Base-by-base conservation (phyloP, 2,888 invertebrate genomes). In the Pachliopta kotzebuea region DNA sequence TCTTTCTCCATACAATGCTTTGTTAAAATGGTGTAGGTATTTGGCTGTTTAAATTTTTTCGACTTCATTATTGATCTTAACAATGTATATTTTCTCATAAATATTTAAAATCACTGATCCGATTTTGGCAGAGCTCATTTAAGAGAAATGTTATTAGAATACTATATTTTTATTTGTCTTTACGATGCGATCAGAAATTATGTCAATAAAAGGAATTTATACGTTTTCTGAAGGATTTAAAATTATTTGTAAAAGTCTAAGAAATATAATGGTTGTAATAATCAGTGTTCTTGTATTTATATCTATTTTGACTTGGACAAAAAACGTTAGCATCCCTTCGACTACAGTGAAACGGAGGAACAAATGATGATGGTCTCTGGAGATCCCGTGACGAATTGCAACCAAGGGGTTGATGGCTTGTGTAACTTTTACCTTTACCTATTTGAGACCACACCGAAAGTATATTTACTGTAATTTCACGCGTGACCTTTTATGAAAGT, bases 381-480 rank as follows among this genome's bases (percentile, higher is more conserved):
- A 81, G 84, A 83, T 80, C 74, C 83, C 90, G 83, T 87, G 79
- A 77, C 86, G 83, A 90, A 90, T 90, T 80, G 74, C 66, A 74
- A 75, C 74, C 62, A 78, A 76, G 79, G 89, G 90, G 90, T 88
- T 85, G 88, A 87, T 85, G 82, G 80, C 77, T 85, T 83, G 84
- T 86, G 86, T 86, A 85, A 89, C 86, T 81, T 84, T 83, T 78
- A 82, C 79, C 80, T 74, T 83, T 86, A n/a, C n/a, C n/a, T 87
- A 80, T 85, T 84, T 21, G 73, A 83, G 90, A 90, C 90, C 91
- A 91, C 91, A 91, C 91, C 88, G 89, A 79, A 37, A 81, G 83
- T 81, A 83, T 86, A 86, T 86, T 85, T 84, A 86, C 85, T 81
- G 79, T 83, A 83, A 91, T 90, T 91, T 91, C 91, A 91, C 88